phyloP scores from a whole-genome alignment of 2,797 vertebrate genomes.

The Zenarchopterus dispar region DNA sequence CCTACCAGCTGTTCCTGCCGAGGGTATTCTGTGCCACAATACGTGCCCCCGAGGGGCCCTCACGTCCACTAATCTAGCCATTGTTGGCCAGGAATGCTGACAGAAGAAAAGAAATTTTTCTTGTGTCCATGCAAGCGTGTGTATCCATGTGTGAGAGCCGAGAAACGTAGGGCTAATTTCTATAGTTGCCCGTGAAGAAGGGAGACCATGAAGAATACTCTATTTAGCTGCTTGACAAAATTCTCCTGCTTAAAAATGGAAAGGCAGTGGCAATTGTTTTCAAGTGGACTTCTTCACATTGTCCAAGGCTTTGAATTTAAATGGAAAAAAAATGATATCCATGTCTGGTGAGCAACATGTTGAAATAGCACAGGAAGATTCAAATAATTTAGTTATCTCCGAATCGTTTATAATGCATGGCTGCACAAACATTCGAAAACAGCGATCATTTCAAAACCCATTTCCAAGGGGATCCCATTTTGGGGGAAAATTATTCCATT shows the following conservation, averaged over 20 bases:
- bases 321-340: conserved; percentile 38
- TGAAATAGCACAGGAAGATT: conserved; percentile 47
- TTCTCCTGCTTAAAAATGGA: conserved; percentile 81
- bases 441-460: conserved; percentile 51
- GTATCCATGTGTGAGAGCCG: conserved; percentile 99
- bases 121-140: conserved; percentile 99
- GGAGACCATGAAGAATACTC: conserved; percentile 93
- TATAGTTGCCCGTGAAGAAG: conserved; percentile 98
- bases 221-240: conserved; percentile 90
- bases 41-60: conserved; percentile 97
- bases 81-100: conserved; percentile 99
- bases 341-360: conserved; percentile 42
- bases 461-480: conserved; percentile 72
- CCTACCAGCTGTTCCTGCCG: conserved; percentile 99
- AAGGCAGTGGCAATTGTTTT: conserved; percentile 83
- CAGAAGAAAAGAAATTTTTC: conserved; percentile 99
- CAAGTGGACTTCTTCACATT: conserved; percentile 76
- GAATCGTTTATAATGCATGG: conserved; percentile 48
- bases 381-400: conserved; percentile 54
- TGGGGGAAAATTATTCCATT: conserved; percentile 74
- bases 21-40: conserved; percentile 99
- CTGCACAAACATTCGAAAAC: conserved; percentile 54
- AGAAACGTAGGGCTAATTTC: conserved; percentile 99
- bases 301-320: conserved; percentile 61
- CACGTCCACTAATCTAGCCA: conserved; percentile 99